Conservation (phyloP, 2,113 vertebrate genomes). For the Malurus alboscapulatus region DNA sequence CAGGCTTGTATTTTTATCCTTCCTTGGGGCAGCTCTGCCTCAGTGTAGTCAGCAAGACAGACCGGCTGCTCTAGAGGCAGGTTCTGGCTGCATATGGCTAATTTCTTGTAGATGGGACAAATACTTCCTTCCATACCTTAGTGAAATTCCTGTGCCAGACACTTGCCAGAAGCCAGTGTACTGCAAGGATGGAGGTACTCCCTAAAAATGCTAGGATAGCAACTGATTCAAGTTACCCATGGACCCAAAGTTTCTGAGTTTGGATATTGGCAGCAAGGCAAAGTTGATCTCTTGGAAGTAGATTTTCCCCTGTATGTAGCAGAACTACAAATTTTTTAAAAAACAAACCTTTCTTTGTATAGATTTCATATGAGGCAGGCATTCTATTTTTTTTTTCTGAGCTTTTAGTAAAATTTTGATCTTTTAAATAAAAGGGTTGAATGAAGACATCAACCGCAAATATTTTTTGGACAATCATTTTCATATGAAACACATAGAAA, state of each 20-base stretch:
- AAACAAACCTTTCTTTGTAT: rapidly evolving
- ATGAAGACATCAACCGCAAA: background rate
- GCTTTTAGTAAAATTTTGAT: background rate
- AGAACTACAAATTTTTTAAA: background rate
- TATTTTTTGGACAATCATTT: background rate
- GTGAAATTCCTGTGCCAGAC: background rate
- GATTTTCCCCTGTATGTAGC: background rate
- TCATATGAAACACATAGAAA: background rate
- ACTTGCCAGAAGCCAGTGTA: background rate
- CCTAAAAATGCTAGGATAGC: background rate
- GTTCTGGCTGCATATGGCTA: background rate
- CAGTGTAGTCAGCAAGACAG: background rate
- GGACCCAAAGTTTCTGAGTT: background rate
- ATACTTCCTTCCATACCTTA: background rate
- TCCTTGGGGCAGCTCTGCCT: background rate
- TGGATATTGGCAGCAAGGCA: background rate
- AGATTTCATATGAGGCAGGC: background rate
- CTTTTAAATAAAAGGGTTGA: background rate
- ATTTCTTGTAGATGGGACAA: background rate
- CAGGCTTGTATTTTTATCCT: background rate
- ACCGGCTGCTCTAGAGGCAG: background rate
- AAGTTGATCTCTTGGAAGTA: background rate
- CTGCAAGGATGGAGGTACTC: background rate
- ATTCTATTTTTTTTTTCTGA: background rate
- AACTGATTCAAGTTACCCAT: background rate